phyloP scores from a whole-genome alignment of 2,888 invertebrate genomes.

The Xanthia togata region DNA sequence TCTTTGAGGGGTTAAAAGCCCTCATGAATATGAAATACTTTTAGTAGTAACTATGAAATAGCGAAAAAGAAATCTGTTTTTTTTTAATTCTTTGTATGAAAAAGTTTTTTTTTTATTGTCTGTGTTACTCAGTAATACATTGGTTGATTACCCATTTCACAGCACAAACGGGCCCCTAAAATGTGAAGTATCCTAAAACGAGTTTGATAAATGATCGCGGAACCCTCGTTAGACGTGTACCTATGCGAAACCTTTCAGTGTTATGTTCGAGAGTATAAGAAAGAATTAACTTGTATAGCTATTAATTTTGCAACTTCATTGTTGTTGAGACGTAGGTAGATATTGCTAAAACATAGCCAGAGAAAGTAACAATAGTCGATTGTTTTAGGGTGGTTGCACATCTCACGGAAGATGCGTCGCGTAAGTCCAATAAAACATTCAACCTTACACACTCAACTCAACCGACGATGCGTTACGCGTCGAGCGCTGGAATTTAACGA shows the following conservation, averaged over 20 bases:
- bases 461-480: too few relatives aligned
- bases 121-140: too few relatives aligned
- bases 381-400: not conserved
- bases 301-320: constrained; percentile 16
- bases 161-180: constrained; percentile 37
- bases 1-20: too few relatives aligned
- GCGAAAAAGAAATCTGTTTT: not conserved
- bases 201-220: constrained; percentile 66
- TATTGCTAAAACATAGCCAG: not conserved
- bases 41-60: not conserved
- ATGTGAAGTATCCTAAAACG: constrained; percentile 51
- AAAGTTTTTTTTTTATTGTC: too few relatives aligned
- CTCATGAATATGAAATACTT: not conserved
- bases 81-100: not conserved
- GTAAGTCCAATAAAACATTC: too few relatives aligned
- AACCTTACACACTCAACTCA: too few relatives aligned
- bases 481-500: too few relatives aligned
- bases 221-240: constrained; percentile 9
- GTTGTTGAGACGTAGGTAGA: not conserved
- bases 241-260: constrained; percentile 37
- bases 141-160: not conserved
- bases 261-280: constrained; percentile 16
- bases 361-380: not conserved
- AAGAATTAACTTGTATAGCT: constrained; percentile 13
- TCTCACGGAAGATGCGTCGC: too few relatives aligned